Evolutionary conservation across 1,140 invertebrate species (phyloP).

Genomic region (Ips nitidus): DNA sequence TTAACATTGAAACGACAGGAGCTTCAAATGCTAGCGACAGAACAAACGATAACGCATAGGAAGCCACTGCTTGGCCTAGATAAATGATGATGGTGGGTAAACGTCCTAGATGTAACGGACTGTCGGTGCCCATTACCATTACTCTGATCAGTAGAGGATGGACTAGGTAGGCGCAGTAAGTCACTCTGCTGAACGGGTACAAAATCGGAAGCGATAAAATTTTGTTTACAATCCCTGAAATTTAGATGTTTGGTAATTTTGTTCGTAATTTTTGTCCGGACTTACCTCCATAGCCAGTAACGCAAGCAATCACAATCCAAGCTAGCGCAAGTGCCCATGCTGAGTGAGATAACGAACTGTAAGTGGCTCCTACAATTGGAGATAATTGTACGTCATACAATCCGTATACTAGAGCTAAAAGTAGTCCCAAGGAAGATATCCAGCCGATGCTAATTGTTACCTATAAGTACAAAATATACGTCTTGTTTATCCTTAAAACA

Average conservation of each 20-base stretch:
- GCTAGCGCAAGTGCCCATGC: conserved; percentile 79
- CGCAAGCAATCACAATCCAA: conserved; percentile 88
- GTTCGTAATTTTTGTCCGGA: neutral
- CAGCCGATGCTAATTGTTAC: conserved; percentile 68
- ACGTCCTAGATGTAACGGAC: conserved; percentile 75
- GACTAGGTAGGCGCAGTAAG: conserved; percentile 80
- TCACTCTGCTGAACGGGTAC: conserved; percentile 81
- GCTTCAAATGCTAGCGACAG: conserved; percentile 80
- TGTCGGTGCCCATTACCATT: conserved; percentile 74
- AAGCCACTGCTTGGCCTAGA: conserved; percentile 73
- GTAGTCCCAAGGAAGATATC: conserved; percentile 62
- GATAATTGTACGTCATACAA: conserved; percentile 71
- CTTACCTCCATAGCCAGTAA: conserved; percentile 81
- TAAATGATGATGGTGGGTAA: conserved; percentile 76
- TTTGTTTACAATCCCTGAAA: conserved; percentile 69
- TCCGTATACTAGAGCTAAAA: conserved; percentile 74
- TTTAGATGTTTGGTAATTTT: conserved; percentile 11
- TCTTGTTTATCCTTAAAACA: too few species aligned
- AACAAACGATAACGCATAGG: conserved; percentile 75
- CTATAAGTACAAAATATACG: conserved; percentile 51
- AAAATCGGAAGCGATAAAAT: conserved; percentile 74
- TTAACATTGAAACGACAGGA: conserved; percentile 81
- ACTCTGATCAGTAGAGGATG: conserved; percentile 78
- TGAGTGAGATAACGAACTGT: conserved; percentile 81
- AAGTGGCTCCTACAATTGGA: conserved; percentile 71